Conservation (phyloP, 2,888 invertebrate genomes). For the Clepsis dumicolana region DNA sequence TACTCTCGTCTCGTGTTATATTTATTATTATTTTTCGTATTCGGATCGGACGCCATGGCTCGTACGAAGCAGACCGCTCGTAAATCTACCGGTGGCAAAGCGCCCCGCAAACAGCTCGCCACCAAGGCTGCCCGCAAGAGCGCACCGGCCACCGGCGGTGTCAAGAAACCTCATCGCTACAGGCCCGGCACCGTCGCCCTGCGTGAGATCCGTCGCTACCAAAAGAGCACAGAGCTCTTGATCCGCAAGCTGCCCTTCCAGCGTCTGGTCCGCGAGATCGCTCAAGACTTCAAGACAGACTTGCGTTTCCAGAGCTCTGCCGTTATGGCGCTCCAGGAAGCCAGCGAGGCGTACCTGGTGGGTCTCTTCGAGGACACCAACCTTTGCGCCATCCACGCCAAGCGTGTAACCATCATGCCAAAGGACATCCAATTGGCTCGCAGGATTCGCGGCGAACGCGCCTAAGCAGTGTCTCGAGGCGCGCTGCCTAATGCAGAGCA, state of each 20-base stretch:
- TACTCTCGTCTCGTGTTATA: not conserved
- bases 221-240: conserved; percentile 95
- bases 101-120: conserved; percentile 67
- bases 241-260: conserved; percentile 96
- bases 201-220: conserved; percentile 96
- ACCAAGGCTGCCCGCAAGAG: conserved; percentile 96
- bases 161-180: conserved; percentile 93
- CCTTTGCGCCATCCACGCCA: not conserved
- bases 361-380: conserved; percentile 91
- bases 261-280: conserved; percentile 95
- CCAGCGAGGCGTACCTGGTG: conserved; percentile 66
- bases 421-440: not conserved
- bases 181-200: conserved; percentile 96
- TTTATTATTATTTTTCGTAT: too few relatives aligned
- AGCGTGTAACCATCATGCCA: not conserved
- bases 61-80: conserved; percentile 93
- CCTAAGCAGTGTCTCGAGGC: not conserved
- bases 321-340: conserved; percentile 94
- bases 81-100: too few relatives aligned
- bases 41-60: conserved; percentile 1
- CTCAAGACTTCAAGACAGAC: conserved; percentile 96
- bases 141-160: conserved; percentile 94
- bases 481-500: too few relatives aligned
- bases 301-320: conserved; percentile 93
- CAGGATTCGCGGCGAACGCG: conserved; percentile 1